Conservation (phyloP, 2,797 vertebrate genomes). For the Poeciliopsis gracilis region DNA sequence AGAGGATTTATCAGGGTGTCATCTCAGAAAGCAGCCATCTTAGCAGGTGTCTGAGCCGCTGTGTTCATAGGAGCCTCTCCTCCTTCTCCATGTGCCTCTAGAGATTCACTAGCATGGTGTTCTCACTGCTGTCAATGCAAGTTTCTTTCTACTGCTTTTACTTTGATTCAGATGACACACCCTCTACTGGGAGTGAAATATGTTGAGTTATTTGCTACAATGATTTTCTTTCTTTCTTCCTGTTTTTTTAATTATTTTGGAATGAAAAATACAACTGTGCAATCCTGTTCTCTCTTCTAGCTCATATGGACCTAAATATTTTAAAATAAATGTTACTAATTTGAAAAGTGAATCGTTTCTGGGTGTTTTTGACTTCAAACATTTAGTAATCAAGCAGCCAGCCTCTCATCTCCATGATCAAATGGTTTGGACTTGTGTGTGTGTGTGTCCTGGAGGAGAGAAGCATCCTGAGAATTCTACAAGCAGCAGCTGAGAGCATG, state of each 20-base stretch:
- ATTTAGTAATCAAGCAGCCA: constrained; percentile 24
- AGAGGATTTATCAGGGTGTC: neutral
- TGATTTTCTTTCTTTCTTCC: neutral
- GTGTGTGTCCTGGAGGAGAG: neutral
- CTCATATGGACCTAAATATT: constrained; percentile 25
- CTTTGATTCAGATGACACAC: constrained; percentile 30
- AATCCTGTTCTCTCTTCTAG: constrained; percentile 34
- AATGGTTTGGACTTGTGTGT: neutral
- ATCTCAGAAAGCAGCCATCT: neutral
- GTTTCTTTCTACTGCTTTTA: constrained; percentile 37
- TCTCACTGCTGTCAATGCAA: constrained; percentile 43
- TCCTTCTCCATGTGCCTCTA: constrained; percentile 62
- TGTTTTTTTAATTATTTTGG: neutral
- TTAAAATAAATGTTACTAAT: constrained; percentile 55
- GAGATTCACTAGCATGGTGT: constrained; percentile 54
- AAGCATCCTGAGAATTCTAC: constrained; percentile 8
- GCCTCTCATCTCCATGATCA: constrained; percentile 3
- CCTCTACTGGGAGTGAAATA: neutral
- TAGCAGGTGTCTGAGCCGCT: neutral
- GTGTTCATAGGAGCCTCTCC: constrained; percentile 12
- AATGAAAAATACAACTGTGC: neutral
- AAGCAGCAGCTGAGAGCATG: constrained; percentile 23
- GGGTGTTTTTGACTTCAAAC: constrained; percentile 14
- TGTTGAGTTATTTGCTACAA: neutral
- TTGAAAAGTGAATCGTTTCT: constrained; percentile 18